phyloP scores from a whole-genome alignment of 2,113 vertebrate species.

The Hyperoodon ampullatus region DNA sequence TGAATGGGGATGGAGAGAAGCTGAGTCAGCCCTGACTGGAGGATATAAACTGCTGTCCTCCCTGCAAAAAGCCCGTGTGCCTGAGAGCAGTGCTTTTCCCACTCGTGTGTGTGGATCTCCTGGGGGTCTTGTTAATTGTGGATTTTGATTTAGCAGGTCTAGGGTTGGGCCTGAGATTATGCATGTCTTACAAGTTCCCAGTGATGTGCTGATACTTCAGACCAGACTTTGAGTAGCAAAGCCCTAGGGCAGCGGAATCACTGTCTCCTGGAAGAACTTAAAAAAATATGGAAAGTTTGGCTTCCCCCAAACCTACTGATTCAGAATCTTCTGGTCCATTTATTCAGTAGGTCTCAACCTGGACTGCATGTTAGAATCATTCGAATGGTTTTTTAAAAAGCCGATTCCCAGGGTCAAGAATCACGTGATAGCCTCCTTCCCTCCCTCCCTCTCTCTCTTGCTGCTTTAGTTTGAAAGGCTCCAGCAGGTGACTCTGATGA shows the following conservation, averaged over 20 bases:
- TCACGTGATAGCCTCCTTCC: neutral
- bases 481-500: neutral
- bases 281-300: neutral
- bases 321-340: neutral
- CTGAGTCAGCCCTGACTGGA: neutral
- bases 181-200: neutral
- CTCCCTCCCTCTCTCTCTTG: neutral
- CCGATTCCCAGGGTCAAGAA: neutral
- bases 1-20: neutral
- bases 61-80: neutral
- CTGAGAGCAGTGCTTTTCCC: neutral
- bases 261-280: neutral
- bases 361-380: neutral
- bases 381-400: neutral
- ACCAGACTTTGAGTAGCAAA: neutral
- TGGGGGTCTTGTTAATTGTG: neutral
- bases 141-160: neutral
- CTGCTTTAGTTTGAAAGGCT: neutral
- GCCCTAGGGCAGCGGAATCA: neutral
- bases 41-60: neutral
- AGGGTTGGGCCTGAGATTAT: neutral
- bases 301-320: neutral
- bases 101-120: neutral
- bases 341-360: neutral
- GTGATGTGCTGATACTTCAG: neutral